Evolutionary conservation across 92 coral and sea anemone genomes (phyloP).

Genomic region (Epizoanthus stellaris): DNA sequence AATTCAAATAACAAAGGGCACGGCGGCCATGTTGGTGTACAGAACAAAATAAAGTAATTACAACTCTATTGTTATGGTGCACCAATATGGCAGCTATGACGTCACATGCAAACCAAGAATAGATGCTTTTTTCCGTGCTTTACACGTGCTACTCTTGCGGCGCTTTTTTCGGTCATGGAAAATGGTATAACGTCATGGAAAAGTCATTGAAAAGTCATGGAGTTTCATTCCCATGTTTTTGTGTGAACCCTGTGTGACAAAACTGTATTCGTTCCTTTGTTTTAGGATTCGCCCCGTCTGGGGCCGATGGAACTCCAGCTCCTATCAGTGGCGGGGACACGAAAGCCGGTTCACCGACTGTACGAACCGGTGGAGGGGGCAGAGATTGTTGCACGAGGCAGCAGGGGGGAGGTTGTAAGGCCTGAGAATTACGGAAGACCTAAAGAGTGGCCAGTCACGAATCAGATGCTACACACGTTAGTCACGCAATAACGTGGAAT

Average conservation of each 20-base stretch:
- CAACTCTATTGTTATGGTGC: too few species aligned
- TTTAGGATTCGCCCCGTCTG: conserved; percentile 90
- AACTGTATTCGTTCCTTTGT: neutral
- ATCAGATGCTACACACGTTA: conserved; percentile 84
- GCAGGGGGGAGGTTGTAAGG: conserved; percentile 42
- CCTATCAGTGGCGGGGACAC: conserved; percentile 81
- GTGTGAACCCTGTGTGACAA: neutral
- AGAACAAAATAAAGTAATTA: too few species aligned
- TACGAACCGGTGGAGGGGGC: conserved; percentile 52
- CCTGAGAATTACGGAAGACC: conserved; percentile 83
- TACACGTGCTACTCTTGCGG: too few species aligned
- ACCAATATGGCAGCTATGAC: too few species aligned
- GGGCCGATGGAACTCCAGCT: conserved; percentile 98
- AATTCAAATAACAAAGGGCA: too few species aligned
- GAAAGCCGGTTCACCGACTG: conserved; percentile 69
- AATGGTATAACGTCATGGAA: too few species aligned
- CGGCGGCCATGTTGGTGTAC: too few species aligned
- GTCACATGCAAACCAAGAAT: too few species aligned
- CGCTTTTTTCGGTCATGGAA: too few species aligned
- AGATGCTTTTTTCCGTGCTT: too few species aligned
- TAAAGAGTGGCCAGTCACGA: conserved; percentile 88
- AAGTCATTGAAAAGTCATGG: too few species aligned
- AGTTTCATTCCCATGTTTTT: too few species aligned
- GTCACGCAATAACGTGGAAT: conserved; percentile 62
- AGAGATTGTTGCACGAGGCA: conserved; percentile 39